Conservation (phyloP, 2,113 vertebrate genomes). For the Seriola rivoliana region DNA sequence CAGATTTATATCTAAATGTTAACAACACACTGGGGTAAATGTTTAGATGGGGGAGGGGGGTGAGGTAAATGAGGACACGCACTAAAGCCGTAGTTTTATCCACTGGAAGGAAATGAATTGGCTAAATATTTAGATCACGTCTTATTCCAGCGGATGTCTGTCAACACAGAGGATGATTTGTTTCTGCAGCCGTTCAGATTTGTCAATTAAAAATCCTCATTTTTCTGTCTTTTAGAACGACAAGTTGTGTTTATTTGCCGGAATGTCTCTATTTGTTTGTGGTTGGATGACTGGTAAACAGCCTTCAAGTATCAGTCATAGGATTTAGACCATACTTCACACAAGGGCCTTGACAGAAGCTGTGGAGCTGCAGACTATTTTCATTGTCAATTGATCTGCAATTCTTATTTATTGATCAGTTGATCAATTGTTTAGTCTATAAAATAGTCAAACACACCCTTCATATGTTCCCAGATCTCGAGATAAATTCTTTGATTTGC, state of each 20-base stretch:
- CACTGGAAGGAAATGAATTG: conserved; percentile 75
- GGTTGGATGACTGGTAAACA: conserved; percentile 48
- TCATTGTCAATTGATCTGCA: not conserved
- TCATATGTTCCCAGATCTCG: too few species aligned
- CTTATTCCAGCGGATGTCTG: conserved; percentile 74
- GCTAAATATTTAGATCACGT: conserved; percentile 84
- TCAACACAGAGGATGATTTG: conserved; percentile 63
- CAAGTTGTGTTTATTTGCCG: conserved; percentile 68
- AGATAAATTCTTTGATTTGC: too few species aligned
- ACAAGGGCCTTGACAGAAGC: conserved; percentile 1
- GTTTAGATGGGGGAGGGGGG: conserved; percentile 72
- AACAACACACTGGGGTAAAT: conserved; percentile 78
- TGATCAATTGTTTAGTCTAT: not conserved
- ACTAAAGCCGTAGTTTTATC: conserved; percentile 61
- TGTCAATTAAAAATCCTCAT: conserved; percentile 41
- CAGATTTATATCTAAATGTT: conserved; percentile 83
- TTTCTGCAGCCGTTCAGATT: conserved; percentile 48
- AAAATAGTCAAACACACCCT: too few species aligned
- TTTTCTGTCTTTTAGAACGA: conserved; percentile 49
- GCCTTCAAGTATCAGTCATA: conserved; percentile 54
- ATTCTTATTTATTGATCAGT: not conserved
- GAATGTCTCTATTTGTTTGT: conserved; percentile 74
- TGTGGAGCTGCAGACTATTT: not conserved
- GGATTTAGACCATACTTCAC: conserved; percentile 49
- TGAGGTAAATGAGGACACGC: conserved; percentile 53